Conservation (phyloP, 2,888 invertebrate species). For the Odontomyia ornata region DNA sequence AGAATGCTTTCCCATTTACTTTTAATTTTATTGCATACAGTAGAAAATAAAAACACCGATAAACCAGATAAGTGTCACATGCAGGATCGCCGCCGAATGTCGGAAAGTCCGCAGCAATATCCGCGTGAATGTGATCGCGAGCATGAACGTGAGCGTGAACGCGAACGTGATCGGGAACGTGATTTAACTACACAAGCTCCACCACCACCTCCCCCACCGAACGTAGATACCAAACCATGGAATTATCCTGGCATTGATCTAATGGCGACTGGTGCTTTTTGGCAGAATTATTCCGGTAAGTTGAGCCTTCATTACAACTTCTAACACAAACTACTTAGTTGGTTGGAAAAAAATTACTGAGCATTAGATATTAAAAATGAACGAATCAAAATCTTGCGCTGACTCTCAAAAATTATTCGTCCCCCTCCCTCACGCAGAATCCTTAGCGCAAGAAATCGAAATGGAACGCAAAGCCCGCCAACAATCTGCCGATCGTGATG, state of each 20-base stretch:
- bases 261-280: slow-evolving; percentile 87
- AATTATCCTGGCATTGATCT: slow-evolving; percentile 79
- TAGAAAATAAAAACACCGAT: slow-evolving; percentile 45
- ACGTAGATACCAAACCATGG: slow-evolving; percentile 69
- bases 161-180: slow-evolving; percentile 59
- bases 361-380: too few relatives aligned
- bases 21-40: slow-evolving; percentile 31
- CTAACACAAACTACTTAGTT: too few relatives aligned
- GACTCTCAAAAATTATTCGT: too few relatives aligned
- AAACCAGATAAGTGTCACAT: slow-evolving; percentile 51
- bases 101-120: slow-evolving; percentile 54
- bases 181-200: slow-evolving; percentile 55
- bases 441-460: slow-evolving; percentile 86
- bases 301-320: slow-evolving; percentile 45
- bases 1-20: slow-evolving; percentile 21
- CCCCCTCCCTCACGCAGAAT: slow-evolving; percentile 68
- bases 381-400: too few relatives aligned
- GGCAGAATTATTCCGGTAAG: slow-evolving; percentile 92
- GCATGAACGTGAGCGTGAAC: slow-evolving; percentile 54
- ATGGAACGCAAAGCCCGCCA: slow-evolving; percentile 87
- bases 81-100: slow-evolving; percentile 56
- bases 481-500: slow-evolving; percentile 81
- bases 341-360: too few relatives aligned
- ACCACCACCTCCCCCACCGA: slow-evolving; percentile 63
- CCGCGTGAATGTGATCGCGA: slow-evolving; percentile 61